A percentile compares a stretch with the other conserved stretches of the same genome.
These are phyloP conservation scores for Hermetia illucens DNA, from an alignment of 1,140 invertebrate species.

Conservation along the genomic window DNA sequence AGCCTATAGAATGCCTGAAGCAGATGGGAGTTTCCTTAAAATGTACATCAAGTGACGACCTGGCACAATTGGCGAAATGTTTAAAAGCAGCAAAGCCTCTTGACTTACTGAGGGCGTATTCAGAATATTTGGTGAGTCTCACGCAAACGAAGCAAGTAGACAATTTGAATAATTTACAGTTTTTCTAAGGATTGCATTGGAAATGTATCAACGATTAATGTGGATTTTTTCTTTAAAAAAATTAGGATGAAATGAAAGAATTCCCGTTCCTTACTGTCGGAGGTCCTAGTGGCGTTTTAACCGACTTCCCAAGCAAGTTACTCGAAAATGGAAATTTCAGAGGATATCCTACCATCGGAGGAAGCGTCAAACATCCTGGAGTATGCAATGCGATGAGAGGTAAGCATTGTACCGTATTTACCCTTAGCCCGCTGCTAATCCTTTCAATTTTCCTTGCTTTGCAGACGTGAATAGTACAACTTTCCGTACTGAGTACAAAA, in stretches of 20 bases:
- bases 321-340: background rate
- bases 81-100: background rate
- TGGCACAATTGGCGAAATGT: background rate
- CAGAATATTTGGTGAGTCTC: background rate
- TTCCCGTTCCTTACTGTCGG: background rate
- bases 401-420: background rate
- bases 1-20: background rate
- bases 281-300: background rate
- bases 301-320: background rate
- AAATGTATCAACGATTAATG: too few relatives aligned
- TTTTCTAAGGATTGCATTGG: too few relatives aligned
- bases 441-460: too few relatives aligned
- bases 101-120: background rate
- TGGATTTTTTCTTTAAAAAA: too few relatives aligned
- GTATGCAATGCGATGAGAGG: background rate
- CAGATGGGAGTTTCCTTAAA: background rate
- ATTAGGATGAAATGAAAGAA: background rate
- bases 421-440: too few relatives aligned
- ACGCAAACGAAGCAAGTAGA: background rate
- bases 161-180: background rate
- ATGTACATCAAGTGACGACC: background rate
- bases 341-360: background rate
- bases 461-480: too few relatives aligned
- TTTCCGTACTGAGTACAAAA: too few relatives aligned
- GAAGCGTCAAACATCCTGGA: background rate